These are phyloP conservation scores for Halocynthia roretzi DNA, from an alignment of 23 tunicate genomes.

Conservation along the genomic window DNA sequence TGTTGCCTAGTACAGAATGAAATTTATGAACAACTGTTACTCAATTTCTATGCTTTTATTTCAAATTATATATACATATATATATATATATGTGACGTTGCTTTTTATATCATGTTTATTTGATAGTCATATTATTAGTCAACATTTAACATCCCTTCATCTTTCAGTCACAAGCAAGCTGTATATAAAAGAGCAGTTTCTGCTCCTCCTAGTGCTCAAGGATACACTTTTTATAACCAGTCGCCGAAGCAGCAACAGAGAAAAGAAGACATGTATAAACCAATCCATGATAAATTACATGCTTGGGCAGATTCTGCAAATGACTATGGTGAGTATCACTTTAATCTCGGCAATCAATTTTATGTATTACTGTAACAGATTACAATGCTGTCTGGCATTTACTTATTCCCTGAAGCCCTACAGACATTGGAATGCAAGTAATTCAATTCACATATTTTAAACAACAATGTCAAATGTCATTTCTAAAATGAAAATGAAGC, in stretches of 20 bases:
- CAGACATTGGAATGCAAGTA: background rate
- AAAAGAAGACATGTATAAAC: conserved; percentile 23
- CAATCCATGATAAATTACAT: conserved; percentile 38
- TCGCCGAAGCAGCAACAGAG: conserved; percentile 6
- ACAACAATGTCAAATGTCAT: no score
- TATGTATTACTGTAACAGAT: background rate
- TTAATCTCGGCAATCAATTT: background rate
- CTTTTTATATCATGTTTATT: no score
- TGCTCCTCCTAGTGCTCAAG: conserved; percentile 74
- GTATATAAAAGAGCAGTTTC: conserved; percentile 37
- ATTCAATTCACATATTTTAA: no score
- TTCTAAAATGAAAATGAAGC: no score
- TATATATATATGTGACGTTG: no score
- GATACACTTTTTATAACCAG: conserved; percentile 67
- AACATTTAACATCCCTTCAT: no score
- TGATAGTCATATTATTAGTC: no score
- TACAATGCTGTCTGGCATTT: background rate
- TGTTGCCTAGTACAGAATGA: no score
- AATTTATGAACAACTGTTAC: no score
- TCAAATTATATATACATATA: no score
- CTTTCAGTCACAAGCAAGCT: background rate
- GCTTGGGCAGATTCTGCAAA: conserved; percentile 66
- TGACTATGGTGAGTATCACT: conserved; percentile 46
- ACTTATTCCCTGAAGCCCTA: background rate
- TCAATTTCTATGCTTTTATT: no score